Conservation (phyloP, 2,113 vertebrate genomes). For the Dipodomys stephensi region DNA sequence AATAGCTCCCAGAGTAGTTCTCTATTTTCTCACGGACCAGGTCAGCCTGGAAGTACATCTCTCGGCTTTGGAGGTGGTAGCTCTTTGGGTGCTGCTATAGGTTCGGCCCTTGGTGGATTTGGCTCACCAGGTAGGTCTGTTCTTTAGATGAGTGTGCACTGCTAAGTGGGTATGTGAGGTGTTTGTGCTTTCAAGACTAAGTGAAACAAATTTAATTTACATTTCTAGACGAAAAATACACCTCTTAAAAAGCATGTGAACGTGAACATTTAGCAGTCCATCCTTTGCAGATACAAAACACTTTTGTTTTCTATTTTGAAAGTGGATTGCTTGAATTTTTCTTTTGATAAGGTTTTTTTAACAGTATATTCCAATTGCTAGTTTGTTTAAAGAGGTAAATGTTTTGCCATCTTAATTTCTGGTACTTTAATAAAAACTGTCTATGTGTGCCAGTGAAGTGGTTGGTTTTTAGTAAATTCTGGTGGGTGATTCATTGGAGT, state of each 20-base stretch:
- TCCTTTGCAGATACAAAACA: slow-evolving; percentile 26
- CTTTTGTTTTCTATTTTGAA: slow-evolving; percentile 37
- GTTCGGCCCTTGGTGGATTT: slow-evolving; percentile 96
- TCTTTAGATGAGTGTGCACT: slow-evolving; percentile 44
- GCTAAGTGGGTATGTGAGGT: slow-evolving; percentile 35
- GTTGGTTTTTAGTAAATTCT: slow-evolving; percentile 42
- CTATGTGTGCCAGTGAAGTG: neutral
- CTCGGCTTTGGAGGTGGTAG: slow-evolving; percentile 95
- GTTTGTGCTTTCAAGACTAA: slow-evolving; percentile 43
- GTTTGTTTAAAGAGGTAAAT: no score
- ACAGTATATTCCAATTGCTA: neutral
- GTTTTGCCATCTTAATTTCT: slow-evolving; percentile 32
- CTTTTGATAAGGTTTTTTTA: slow-evolving; percentile 29
- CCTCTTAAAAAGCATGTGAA: neutral
- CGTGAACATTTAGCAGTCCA: slow-evolving; percentile 1
- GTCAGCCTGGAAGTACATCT: slow-evolving; percentile 92
- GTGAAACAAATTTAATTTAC: slow-evolving; percentile 39
- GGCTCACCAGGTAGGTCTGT: slow-evolving; percentile 94
- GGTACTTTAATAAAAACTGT: slow-evolving; percentile 19
- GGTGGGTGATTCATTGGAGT: neutral
- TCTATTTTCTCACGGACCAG: slow-evolving; percentile 96
- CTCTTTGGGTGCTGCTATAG: slow-evolving; percentile 95
- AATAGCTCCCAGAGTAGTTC: slow-evolving; percentile 97
- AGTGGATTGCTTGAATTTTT: slow-evolving; percentile 34
- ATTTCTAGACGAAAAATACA: slow-evolving; percentile 18